phyloP scores from a whole-genome alignment of 2,113 vertebrate genomes.

The Callorhinus ursinus region DNA sequence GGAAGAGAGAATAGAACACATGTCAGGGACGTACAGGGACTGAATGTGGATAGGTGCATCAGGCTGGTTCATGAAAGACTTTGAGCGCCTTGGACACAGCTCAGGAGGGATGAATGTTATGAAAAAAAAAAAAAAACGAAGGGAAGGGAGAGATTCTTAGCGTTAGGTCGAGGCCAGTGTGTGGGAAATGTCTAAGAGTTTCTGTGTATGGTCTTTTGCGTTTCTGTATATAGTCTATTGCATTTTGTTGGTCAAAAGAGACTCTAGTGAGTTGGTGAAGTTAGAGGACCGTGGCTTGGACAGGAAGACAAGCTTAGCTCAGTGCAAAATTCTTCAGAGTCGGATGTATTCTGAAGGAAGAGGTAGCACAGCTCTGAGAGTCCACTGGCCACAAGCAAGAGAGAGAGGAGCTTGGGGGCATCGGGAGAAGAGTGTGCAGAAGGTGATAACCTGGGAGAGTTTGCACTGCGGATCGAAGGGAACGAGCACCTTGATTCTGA shows the following conservation, averaged over 20 bases:
- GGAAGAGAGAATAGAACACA: background rate
- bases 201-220: slow-evolving; percentile 17
- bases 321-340: background rate
- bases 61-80: background rate
- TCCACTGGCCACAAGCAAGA: background rate
- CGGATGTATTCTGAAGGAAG: background rate
- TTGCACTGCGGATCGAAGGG: background rate
- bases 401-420: background rate
- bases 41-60: background rate
- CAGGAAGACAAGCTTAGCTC: slow-evolving; percentile 6
- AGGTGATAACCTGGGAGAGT: background rate
- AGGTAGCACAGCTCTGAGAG: background rate
- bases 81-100: background rate
- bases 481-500: background rate
- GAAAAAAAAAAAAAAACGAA: background rate
- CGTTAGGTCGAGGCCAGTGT: slow-evolving; percentile 18
- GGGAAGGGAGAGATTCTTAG: background rate
- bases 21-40: background rate
- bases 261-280: slow-evolving; percentile 34
- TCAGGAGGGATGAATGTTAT: background rate
- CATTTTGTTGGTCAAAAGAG: slow-evolving; percentile 45
- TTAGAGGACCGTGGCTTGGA: background rate
- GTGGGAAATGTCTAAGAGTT: slow-evolving; percentile 49
- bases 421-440: background rate
- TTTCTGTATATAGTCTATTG: slow-evolving; percentile 51